Conservation (phyloP, 2,113 vertebrate species). For the Bufo gargarizans region DNA sequence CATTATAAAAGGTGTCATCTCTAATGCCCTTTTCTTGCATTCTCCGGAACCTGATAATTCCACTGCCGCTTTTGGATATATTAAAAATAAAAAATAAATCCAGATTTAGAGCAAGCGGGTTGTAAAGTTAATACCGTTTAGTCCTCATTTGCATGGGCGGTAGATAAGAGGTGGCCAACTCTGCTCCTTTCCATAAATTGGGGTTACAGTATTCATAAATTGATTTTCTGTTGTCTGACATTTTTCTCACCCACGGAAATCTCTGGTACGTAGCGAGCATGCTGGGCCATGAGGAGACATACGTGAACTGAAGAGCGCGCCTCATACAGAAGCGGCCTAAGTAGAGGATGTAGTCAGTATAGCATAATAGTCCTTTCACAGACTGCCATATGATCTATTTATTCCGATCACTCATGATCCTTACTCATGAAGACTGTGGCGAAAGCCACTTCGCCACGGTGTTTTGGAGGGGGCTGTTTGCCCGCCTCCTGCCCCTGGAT, state of each 20-base stretch:
- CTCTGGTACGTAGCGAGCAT: neutral
- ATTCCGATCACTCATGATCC: no score
- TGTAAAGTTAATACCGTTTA: neutral
- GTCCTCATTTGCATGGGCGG: neutral
- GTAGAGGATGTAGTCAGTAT: no score
- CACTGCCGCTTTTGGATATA: slow-evolving; percentile 13
- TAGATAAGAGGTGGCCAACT: slow-evolving; percentile 3
- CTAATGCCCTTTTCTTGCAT: neutral
- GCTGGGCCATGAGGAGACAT: neutral
- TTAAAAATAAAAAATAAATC: neutral
- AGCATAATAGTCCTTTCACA: no score
- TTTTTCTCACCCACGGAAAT: neutral
- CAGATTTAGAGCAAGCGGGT: neutral
- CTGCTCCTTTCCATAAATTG: slow-evolving; percentile 16
- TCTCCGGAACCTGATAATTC: neutral
- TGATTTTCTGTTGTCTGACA: neutral
- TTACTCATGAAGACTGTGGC: no score
- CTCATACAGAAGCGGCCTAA: neutral
- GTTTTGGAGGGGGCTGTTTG: no score
- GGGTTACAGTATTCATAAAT: slow-evolving; percentile 18
- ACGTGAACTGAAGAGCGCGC: neutral
- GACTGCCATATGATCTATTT: no score
- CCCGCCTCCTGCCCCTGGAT: no score
- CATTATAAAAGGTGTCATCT: neutral
- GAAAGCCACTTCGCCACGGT: no score